Evolutionary conservation across 2,888 invertebrate genomes (phyloP), one percentile per base, ranked within the genome.

Genomic region (Xestoiulus laeticollis): DNA sequence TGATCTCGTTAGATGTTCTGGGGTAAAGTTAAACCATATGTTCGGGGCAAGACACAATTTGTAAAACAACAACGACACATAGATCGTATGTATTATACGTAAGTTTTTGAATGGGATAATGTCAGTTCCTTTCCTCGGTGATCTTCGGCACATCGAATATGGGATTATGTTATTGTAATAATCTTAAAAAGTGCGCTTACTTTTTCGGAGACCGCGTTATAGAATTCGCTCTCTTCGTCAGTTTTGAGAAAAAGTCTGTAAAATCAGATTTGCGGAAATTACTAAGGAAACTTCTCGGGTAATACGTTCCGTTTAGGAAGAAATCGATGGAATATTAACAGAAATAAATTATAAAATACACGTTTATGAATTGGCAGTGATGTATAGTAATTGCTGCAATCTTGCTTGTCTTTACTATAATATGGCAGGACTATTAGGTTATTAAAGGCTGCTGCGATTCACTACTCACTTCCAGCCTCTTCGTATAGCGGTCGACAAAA

Each of bases 361-460:
- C 68, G 68, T 68, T 68, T 68, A 68, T 26, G 68, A 68, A 68
- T 68, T 68, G 68, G 68, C 68, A 68, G 68, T 68, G 68, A n/a
- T 68, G 68, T 68, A 68, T 68, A 68, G 26, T 68, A 68, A 68
- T 26, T 68, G 68, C 26, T 68, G 26, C 68, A 68, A 26, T 68
- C 68, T 68, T 59, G 59, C 59, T 59, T 26, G 68, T 68, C 68
- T 68, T 68, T 68, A 68, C 68, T 68, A 68, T 68, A 26, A 68
- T n/a, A 68, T 68, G 68, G 68, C 68, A 68, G 68, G 68, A 68
- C 68, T 68, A 68, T 68, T 12, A 68, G 26, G 68, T 68, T 68
- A 68, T 68, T 68, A 68, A 68, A 68, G 68, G 68, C 68, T 68
- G 68, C 26, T 68, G 26, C 26, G 8, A 68, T 68, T 59, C 53